Percentiles rank a stretch among this genome's conserved stretches.
Conservation (phyloP, 2,113 vertebrate species). For the Paramormyrops kingsleyae region DNA sequence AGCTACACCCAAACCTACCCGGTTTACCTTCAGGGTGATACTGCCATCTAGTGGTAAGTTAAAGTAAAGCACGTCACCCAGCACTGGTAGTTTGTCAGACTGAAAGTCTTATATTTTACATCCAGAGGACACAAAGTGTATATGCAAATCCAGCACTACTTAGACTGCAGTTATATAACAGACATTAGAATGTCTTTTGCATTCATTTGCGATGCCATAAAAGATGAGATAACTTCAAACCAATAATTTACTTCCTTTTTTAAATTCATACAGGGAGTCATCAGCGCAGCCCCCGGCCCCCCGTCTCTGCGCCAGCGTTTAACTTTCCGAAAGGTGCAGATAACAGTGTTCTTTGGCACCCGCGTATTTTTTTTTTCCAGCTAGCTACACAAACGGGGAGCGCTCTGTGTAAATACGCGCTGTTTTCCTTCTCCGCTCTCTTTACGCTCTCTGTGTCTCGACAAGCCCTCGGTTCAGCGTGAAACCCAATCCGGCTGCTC, state of each 20-base stretch:
- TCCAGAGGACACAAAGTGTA: background rate
- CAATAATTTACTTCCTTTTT: background rate
- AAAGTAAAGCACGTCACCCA: background rate
- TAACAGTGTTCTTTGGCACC: background rate
- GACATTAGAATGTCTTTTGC: conserved; percentile 5
- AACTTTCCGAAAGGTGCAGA: background rate
- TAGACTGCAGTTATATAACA: conserved; percentile 10
- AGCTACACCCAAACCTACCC: background rate
- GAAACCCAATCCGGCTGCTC: background rate
- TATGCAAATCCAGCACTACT: background rate
- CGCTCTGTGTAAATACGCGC: background rate
- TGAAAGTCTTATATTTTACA: background rate
- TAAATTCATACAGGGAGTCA: background rate
- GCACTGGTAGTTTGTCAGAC: conserved; percentile 6
- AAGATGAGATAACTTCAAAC: background rate
- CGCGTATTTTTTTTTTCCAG: background rate
- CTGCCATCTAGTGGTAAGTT: conserved; percentile 57
- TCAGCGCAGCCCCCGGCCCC: background rate
- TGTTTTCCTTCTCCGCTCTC: background rate
- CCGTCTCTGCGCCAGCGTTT: background rate
- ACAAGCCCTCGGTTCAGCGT: background rate
- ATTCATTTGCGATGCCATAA: background rate
- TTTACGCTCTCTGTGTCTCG: background rate
- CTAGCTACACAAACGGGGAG: background rate
- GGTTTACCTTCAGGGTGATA: conserved; percentile 42